Evolutionary conservation across 2,797 vertebrate species (phyloP), one percentile per base, ranked within the genome.

Genomic region (Poecilia picta): DNA sequence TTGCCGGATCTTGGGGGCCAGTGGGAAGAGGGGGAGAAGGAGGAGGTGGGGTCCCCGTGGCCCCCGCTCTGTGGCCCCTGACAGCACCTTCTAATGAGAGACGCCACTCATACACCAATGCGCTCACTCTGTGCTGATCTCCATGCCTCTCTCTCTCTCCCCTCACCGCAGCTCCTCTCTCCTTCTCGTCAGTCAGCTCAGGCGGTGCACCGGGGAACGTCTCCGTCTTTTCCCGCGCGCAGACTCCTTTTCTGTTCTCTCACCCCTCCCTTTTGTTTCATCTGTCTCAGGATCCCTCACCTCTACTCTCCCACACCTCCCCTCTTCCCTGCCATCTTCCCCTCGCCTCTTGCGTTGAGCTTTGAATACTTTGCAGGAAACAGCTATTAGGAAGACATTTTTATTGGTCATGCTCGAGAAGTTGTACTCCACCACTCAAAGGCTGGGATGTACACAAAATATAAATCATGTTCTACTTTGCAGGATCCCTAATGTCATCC

Each of bases 1-100:
- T 81, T 68, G 90, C 87, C 80, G 47, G 87, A 93, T 95, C 94
- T 95, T 94, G 87, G 88, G 93, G 93, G 94, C 93, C 91, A 86
- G 87, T 80, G 75, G 73, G 85, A 77, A 82, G 81, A 25, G 91
- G 87, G 79, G 87, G 82, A 86, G 88, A 83, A 72, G 72, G 81
- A 79, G 85, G 77, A 75, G 76, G 74, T 51, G 85, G 92, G 87
- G 85, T 92, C 78, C 88, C 83, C 79, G 47, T 78, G 85, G 84
- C 90, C 91, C 89, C 87, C 89, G 83, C 89, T 93, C 86, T 87
- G 89, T 94, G 91, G 93, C 94, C 94, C 93, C 93, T 93, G 94
- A 95, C 94, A 94, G 90, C 94, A 93, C 93, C 93, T 95, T 93
- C 95, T 96, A 95, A 96, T 96, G 95, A 95, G 94, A 95, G 93